Conservation (phyloP, 2,113 vertebrate genomes). For the Otocyon megalotis region DNA sequence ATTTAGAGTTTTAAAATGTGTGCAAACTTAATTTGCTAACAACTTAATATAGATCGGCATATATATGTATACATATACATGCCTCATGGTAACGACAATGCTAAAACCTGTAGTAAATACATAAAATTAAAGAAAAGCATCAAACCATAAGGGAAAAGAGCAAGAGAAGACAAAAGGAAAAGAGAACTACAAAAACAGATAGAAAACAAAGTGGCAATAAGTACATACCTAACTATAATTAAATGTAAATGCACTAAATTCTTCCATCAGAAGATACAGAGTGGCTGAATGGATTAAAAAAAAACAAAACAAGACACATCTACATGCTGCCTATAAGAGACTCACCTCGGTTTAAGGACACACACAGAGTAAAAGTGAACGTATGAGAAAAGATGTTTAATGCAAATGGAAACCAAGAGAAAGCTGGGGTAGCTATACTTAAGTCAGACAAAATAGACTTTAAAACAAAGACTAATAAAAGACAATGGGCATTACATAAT, state of each 20-base stretch:
- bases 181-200: not conserved
- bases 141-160: not conserved
- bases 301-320: not conserved
- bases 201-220: not conserved
- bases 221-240: not conserved
- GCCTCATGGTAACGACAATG: not conserved
- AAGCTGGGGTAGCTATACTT: not conserved
- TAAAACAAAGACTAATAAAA: not conserved
- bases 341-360: not conserved
- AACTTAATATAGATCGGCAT: not conserved
- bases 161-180: not conserved
- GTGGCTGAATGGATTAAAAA: not conserved
- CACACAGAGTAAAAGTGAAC: not conserved
- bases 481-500: not conserved
- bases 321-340: not conserved
- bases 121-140: not conserved
- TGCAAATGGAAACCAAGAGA: not conserved
- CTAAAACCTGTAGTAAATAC: not conserved
- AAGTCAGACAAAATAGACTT: not conserved
- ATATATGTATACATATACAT: not conserved
- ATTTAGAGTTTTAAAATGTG: not conserved
- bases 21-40: not conserved
- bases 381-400: not conserved
- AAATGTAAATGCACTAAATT: not conserved
- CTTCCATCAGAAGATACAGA: not conserved